phyloP scores from a whole-genome alignment of 2,797 vertebrate species.

The Dipus sagitta region DNA sequence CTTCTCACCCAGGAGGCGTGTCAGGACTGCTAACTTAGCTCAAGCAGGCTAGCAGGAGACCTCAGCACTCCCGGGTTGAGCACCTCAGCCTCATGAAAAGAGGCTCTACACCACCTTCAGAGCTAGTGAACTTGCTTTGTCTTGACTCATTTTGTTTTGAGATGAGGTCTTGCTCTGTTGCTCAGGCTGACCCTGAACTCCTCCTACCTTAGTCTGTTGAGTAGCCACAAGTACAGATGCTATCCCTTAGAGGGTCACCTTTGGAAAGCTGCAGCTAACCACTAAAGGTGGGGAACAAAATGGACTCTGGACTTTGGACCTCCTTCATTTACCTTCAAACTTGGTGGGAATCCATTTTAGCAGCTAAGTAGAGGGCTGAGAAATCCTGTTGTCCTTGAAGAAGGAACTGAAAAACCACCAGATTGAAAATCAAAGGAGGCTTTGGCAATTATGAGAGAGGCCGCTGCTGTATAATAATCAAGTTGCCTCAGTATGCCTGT shows the following conservation, averaged over 20 bases:
- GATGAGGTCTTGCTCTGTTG: neutral
- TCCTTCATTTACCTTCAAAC: neutral
- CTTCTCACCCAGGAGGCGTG: constrained; percentile 29
- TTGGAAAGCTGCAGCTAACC: neutral
- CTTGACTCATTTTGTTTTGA: neutral
- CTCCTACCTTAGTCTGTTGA: neutral
- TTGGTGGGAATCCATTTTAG: neutral
- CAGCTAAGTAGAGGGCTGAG: neutral
- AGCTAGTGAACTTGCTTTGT: neutral
- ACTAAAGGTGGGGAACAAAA: neutral
- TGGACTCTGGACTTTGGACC: neutral
- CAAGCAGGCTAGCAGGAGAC: neutral
- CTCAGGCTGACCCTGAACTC: neutral
- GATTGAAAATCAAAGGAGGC: constrained; percentile 33
- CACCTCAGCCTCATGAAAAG: neutral
- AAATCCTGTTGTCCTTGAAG: constrained; percentile 3
- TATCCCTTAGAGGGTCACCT: neutral
- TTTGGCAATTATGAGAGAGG: constrained; percentile 37
- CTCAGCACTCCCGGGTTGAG: neutral
- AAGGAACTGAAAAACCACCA: neutral
- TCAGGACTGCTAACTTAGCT: constrained; percentile 31
- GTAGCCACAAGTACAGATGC: neutral
- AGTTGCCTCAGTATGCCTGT: neutral
- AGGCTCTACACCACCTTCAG: neutral
- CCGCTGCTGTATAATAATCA: constrained; percentile 11